Evolutionary conservation across 2,888 invertebrate species (phyloP).

Genomic region (Chrysomela aeneicollis): DNA sequence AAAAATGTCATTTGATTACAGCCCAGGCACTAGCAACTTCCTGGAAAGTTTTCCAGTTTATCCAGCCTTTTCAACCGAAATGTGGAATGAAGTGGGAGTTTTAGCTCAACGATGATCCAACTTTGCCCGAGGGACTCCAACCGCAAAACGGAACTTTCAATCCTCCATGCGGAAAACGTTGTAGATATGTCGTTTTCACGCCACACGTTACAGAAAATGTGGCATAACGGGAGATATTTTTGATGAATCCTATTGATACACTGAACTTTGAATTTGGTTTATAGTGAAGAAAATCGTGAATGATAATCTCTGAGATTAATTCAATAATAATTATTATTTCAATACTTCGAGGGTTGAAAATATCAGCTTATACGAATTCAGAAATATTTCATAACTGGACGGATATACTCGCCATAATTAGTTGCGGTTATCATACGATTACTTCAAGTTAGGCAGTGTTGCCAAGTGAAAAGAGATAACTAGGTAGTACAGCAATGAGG

Average conservation of each 20-base stretch:
- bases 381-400: too few species aligned
- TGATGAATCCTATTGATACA: not conserved
- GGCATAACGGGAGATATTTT: not conserved
- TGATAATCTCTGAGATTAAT: too few species aligned
- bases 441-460: too few species aligned
- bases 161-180: constrained; percentile 32
- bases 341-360: too few species aligned
- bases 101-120: constrained; percentile 44
- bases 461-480: too few species aligned
- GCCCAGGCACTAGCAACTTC: constrained; percentile 21
- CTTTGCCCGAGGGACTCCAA: constrained; percentile 42
- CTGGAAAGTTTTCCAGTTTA: constrained; percentile 25
- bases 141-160: constrained; percentile 40
- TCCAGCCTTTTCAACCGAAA: constrained; percentile 28
- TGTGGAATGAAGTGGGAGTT: constrained; percentile 25
- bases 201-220: not conserved
- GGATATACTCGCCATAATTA: too few species aligned
- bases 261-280: not conserved
- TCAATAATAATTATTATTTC: too few species aligned
- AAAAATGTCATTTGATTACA: constrained; percentile 33
- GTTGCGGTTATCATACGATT: too few species aligned
- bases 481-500: too few species aligned
- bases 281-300: not conserved
- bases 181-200: constrained; percentile 7
- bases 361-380: too few species aligned